Evolutionary conservation across 2,888 invertebrate genomes (phyloP), one percentile per base, ranked within the genome.

Genomic region (Xestia rhomboidea): DNA sequence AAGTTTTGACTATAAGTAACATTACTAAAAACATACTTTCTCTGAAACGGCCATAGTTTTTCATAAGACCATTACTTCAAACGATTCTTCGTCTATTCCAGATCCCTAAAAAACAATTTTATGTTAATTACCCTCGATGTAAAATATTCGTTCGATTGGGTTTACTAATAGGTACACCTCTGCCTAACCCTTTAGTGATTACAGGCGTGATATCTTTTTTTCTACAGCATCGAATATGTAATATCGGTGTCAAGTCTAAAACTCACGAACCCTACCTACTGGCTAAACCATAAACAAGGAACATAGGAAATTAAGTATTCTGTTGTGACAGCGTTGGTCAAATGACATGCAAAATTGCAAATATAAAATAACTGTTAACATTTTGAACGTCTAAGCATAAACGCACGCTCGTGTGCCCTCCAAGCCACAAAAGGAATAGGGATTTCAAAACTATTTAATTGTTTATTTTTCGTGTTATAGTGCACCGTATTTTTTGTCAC

Each of bases 281-380:
- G 63, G 4, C 54, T 76, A 76, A 84, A 63, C 51, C 62, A 63
- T 74, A 74, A 83, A 82, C 21, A 57, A 84, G 75, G 76, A 83
- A 83, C 84, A 73, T 69, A 46, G 27, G 11, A 13, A 13, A 54
- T 79, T 80, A 73, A 74, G 81, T 76, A 24, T 63, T 38, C 57
- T 74, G 38, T 30, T 54, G 67, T 38, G 18, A 46, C 24, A 51
- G 11, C 13, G 27, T 13, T 60, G 46, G 64, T 30, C 46, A 24
- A 64, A 51, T 71, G 41, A 71, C 67, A 57, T 24, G 51, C 34
- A 13, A 51, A n/a, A n/a, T n/a, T n/a, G n/a, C n/a, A n/a, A n/a
- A n/a, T n/a, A n/a, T n/a, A n/a, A 38, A 34, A 27, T 57, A 57
- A 6, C 57, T 57, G 7, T 27, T 27, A 41, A 41, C 41, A 7